phyloP scores from a whole-genome alignment of 2,888 invertebrate species.

The Drosophila austrosaltans region DNA sequence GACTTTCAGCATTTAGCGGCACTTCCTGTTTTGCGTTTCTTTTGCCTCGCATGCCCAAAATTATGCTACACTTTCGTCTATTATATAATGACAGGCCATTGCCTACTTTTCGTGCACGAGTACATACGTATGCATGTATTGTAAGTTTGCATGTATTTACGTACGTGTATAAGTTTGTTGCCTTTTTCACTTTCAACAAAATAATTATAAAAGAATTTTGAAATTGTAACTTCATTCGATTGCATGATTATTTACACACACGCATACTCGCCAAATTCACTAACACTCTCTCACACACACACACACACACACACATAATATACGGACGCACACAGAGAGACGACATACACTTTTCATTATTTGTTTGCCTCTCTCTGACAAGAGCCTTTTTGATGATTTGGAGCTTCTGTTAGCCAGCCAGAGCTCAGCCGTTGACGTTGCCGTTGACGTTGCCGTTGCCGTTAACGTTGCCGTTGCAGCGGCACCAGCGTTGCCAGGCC shows the following conservation, averaged over 20 bases:
- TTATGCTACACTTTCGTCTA: constrained; percentile 57
- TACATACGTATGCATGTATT: no score
- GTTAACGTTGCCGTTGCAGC: neutral
- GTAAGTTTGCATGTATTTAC: neutral
- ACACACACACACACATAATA: constrained; percentile 10
- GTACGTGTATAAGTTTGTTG: neutral
- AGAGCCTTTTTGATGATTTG: neutral
- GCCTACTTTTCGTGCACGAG: constrained; percentile 2
- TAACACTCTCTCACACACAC: constrained; percentile 17
- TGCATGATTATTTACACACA: constrained; percentile 30
- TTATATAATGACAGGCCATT: constrained; percentile 15
- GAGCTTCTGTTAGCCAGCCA: constrained; percentile 6
- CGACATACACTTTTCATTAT: constrained; percentile 39
- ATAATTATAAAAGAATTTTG: constrained; percentile 9
- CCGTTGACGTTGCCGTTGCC: neutral
- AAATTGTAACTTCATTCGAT: neutral
- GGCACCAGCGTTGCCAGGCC: constrained; percentile 41
- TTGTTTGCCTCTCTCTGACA: constrained; percentile 38
- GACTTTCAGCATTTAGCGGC: neutral
- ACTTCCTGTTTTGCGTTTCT: constrained; percentile 42
- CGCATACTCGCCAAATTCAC: constrained; percentile 18
- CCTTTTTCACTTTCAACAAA: neutral
- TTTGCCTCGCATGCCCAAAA: constrained; percentile 61
- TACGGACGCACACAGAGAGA: constrained; percentile 1
- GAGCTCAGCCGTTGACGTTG: constrained; percentile 7